phyloP scores from a whole-genome alignment of 1,140 invertebrate genomes.

The Metaphire vulgaris region DNA sequence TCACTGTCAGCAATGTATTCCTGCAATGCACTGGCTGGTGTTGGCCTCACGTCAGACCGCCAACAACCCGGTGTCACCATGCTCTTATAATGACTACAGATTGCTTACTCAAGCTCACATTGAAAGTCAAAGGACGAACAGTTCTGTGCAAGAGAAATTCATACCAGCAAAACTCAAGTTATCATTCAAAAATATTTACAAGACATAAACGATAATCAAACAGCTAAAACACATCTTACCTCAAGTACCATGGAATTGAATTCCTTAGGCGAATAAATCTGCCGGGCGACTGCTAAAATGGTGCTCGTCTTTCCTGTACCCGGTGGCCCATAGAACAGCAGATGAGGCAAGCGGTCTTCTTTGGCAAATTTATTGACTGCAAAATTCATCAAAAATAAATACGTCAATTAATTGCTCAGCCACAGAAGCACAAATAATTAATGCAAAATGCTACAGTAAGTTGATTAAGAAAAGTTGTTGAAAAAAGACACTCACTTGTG shows the following conservation, averaged over 20 bases:
- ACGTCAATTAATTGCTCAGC: neutral
- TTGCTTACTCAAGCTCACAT: too few relatives aligned
- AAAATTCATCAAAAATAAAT: slow-evolving; percentile 40
- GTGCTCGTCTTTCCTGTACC: slow-evolving; percentile 98
- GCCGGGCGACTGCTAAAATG: slow-evolving; percentile 88
- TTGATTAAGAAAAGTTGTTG: neutral
- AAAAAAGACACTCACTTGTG: slow-evolving; percentile 69
- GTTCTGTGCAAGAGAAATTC: too few relatives aligned
- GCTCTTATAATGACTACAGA: too few relatives aligned
- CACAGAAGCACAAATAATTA: neutral
- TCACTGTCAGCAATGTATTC: too few relatives aligned
- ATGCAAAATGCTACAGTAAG: neutral
- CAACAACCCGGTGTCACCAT: too few relatives aligned
- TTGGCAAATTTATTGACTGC: slow-evolving; percentile 88
- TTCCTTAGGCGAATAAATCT: slow-evolving; percentile 80
- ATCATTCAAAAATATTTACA: too few relatives aligned
- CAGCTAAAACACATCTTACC: too few relatives aligned
- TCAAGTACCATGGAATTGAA: slow-evolving; percentile 76
- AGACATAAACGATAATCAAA: too few relatives aligned
- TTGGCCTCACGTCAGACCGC: too few relatives aligned
- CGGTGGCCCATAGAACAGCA: slow-evolving; percentile 96
- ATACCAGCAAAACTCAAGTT: too few relatives aligned
- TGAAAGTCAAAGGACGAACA: too few relatives aligned
- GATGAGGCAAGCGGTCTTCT: slow-evolving; percentile 86
- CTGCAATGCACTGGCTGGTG: too few relatives aligned